These are phyloP conservation scores for Zeus faber DNA, from an alignment of 2,113 vertebrate genomes.

Conservation along the genomic window DNA sequence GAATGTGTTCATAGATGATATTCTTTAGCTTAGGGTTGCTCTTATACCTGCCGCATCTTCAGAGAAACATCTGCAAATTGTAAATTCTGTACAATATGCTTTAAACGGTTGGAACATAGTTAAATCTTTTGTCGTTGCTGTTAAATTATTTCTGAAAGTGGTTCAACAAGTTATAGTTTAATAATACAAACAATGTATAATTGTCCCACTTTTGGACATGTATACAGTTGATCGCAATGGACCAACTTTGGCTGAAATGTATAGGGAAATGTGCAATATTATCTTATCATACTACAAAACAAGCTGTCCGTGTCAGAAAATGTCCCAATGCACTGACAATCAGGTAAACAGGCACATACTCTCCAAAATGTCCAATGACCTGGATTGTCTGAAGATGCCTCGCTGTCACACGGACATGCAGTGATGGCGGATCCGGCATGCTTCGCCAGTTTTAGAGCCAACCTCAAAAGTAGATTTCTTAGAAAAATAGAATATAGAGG, in stretches of 20 bases:
- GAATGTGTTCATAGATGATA: constrained; percentile 62
- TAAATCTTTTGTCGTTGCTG: constrained; percentile 76
- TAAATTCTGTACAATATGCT: constrained; percentile 86
- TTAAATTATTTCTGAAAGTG: constrained; percentile 67
- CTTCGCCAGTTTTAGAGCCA: too few species aligned
- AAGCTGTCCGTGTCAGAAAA: constrained; percentile 28
- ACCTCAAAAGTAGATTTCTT: too few species aligned
- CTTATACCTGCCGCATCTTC: constrained; percentile 42
- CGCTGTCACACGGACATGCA: constrained; percentile 1
- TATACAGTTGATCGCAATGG: constrained; percentile 78
- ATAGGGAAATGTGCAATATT: constrained; percentile 82
- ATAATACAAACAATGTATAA: constrained; percentile 75
- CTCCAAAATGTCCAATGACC: constrained; percentile 2
- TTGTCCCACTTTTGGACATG: constrained; percentile 68
- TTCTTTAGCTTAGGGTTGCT: constrained; percentile 33
- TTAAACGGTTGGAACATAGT: constrained; percentile 69
- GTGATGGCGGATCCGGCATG: too few species aligned
- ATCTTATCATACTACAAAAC: constrained; percentile 58
- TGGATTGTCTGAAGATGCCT: constrained; percentile 5
- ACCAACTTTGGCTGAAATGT: constrained; percentile 79
- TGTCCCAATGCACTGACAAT: constrained; percentile 78
- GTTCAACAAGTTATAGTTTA: constrained; percentile 66
- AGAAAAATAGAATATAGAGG: too few species aligned
- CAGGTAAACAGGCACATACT: constrained; percentile 52
- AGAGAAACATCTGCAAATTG: constrained; percentile 56